phyloP scores from a whole-genome alignment of 2,888 invertebrate genomes.

The Hypselothyrea guttata region DNA sequence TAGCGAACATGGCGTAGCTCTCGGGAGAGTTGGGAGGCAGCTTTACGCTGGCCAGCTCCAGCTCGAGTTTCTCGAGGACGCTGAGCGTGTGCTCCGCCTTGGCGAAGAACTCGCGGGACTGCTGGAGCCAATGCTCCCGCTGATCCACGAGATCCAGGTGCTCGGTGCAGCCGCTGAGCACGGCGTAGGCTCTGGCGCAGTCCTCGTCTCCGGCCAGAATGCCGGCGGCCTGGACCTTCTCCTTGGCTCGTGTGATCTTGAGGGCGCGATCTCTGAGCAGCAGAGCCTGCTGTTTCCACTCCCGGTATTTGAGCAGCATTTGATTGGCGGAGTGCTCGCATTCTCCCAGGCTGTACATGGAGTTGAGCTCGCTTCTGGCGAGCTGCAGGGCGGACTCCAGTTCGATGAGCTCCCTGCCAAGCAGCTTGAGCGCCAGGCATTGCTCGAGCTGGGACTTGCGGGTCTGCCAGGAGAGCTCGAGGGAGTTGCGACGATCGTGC shows the following conservation, averaged over 20 bases:
- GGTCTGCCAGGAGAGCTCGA: constrained; percentile 87
- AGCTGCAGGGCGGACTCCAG: constrained; percentile 85
- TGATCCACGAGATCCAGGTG: constrained; percentile 88
- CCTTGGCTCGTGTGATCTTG: constrained; percentile 90
- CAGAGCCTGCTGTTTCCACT: constrained; percentile 88
- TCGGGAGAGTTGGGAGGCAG: constrained; percentile 86
- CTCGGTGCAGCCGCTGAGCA: constrained; percentile 87
- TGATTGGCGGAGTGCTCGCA: constrained; percentile 87
- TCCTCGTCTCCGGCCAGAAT: constrained; percentile 88
- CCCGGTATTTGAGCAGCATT: constrained; percentile 87
- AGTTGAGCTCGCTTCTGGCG: constrained; percentile 84
- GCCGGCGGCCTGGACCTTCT: constrained; percentile 87
- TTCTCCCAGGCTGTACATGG: constrained; percentile 85
- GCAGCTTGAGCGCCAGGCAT: constrained; percentile 88
- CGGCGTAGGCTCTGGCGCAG: constrained; percentile 86
- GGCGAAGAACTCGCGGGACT: constrained; percentile 88
- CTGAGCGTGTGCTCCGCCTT: constrained; percentile 88
- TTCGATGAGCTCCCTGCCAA: constrained; percentile 88
- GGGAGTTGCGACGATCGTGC: constrained; percentile 88
- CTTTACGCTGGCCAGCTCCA: constrained; percentile 87
- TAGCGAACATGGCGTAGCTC: constrained; percentile 87
- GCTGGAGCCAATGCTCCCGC: constrained; percentile 86
- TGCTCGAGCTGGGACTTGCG: constrained; percentile 90
- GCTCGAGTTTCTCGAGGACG: constrained; percentile 89
- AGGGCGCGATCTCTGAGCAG: constrained; percentile 89